Percentiles rank a stretch among this genome's conserved stretches.
These are phyloP conservation scores for Liolophura sinensis DNA, from an alignment of 1,140 invertebrate species.

Conservation along the genomic window DNA sequence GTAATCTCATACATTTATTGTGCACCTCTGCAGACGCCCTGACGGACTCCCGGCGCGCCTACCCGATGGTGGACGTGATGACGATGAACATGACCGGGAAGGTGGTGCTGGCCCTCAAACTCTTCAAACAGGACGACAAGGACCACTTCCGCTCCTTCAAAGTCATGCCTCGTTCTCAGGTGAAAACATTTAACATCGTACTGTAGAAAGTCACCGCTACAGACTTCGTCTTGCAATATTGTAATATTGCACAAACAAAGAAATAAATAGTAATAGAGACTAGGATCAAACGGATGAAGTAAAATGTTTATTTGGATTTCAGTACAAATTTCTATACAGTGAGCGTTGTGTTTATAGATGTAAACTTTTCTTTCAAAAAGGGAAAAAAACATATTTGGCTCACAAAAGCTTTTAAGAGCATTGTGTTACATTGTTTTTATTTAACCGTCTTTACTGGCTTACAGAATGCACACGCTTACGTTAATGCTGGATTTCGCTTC, in stretches of 20 bases:
- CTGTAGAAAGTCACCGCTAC: too few species aligned
- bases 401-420: too few species aligned
- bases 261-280: too few species aligned
- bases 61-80: conserved; percentile 61
- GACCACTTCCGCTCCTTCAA: conserved; percentile 56
- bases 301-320: conserved; percentile 3
- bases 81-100: conserved; percentile 67
- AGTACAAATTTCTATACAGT: conserved; percentile 32
- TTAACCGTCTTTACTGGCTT: conserved; percentile 8
- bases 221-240: too few species aligned
- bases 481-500: conserved; percentile 76
- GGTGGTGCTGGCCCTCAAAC: conserved; percentile 66
- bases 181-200: not conserved
- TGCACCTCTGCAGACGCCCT: too few species aligned
- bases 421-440: too few species aligned
- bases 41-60: not conserved
- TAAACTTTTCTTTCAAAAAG: too few species aligned
- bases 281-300: too few species aligned
- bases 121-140: conserved; percentile 57
- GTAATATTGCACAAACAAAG: too few species aligned
- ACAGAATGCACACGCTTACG: conserved; percentile 77
- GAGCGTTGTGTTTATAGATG: conserved; percentile 32
- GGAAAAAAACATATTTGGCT: too few species aligned
- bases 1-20: too few species aligned
- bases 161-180: conserved; percentile 58